Evolutionary conservation across 2,797 vertebrate species (phyloP).

Genomic region (Semaprochilodus insignis): DNA sequence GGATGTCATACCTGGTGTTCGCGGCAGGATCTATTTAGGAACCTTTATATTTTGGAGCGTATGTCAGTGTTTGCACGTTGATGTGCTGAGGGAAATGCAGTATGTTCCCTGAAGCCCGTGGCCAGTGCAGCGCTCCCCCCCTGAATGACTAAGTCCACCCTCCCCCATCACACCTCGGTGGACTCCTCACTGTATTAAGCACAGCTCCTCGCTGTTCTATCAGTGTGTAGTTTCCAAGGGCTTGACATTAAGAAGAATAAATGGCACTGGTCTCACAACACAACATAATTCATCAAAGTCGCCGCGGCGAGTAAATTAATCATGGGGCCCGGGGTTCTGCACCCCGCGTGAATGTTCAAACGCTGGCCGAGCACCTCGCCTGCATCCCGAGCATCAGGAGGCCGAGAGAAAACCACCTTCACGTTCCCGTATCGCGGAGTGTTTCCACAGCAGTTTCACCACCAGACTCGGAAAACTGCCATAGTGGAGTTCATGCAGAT

Average conservation of each 20-base stretch:
- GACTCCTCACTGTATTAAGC: slow-evolving; percentile 54
- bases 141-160: background rate
- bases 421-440: slow-evolving; percentile 22
- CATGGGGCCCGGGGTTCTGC: slow-evolving; percentile 25
- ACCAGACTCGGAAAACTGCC: slow-evolving; percentile 1
- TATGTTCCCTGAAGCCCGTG: background rate
- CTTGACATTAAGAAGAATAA: slow-evolving; percentile 66
- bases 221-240: slow-evolving; percentile 60
- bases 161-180: slow-evolving; percentile 12
- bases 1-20: background rate
- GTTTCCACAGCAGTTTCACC: background rate
- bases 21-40: background rate
- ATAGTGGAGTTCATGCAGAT: background rate
- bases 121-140: background rate
- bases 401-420: slow-evolving; percentile 48
- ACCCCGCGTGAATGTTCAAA: slow-evolving; percentile 63
- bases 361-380: slow-evolving; percentile 46
- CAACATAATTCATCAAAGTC: slow-evolving; percentile 66
- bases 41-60: background rate
- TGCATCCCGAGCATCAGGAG: slow-evolving; percentile 40
- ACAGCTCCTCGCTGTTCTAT: slow-evolving; percentile 55
- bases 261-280: slow-evolving; percentile 60
- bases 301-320: slow-evolving; percentile 56
- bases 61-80: background rate
- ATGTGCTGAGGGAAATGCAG: background rate